Base-by-base conservation (phyloP, 2,888 invertebrate genomes). In the Hirtodrosophila cameraria region DNA sequence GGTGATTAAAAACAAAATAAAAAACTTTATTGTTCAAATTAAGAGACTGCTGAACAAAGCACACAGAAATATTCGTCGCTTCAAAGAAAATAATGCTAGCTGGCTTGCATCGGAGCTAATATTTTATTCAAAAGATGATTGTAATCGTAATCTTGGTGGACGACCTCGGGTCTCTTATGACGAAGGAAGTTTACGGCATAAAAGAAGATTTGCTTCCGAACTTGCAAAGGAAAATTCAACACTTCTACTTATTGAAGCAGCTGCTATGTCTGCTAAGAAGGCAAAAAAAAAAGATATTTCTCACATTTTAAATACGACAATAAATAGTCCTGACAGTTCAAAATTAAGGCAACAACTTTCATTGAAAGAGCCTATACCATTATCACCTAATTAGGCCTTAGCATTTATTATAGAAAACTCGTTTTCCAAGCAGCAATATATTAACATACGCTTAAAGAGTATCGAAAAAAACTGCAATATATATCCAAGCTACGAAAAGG, bases 121-220 rank as follows among this genome's bases (percentile, higher is more conserved):
- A 55, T 55, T 55, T 38, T 55, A 46, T 46, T 55, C 39, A 48
- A 48, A 39, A 46, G 9, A 18, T 8, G 31, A 43, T 53, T 33
- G 13, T 53, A 28, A 16, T 43, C 11, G 11, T n/a, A 13, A 48
- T 55, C 7, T 15, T 12, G 36, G 31, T 50, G 30, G 42, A 38
- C 36, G 43, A 13, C 41, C 49, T 50, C 38, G 3, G 11, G 6
- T 49, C 15, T 49, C 38, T 49, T 50, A 39, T 49, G 43, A 36
- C 43, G 36, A 58, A 30, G 23, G 42, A 49, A 48, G 38, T 31
- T 38, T 9, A 38, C 23, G 23, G 6, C 42, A 45, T 15, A 50
- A 50, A 35, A 36, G 11, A 46, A 39, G 11, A 50, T 18, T 50
- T 2, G 39, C 9, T 31, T 39, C 39, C 31, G 31, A 50, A 31